phyloP scores from a whole-genome alignment of 2,797 vertebrate genomes.

The Sphaeramia orbicularis region DNA sequence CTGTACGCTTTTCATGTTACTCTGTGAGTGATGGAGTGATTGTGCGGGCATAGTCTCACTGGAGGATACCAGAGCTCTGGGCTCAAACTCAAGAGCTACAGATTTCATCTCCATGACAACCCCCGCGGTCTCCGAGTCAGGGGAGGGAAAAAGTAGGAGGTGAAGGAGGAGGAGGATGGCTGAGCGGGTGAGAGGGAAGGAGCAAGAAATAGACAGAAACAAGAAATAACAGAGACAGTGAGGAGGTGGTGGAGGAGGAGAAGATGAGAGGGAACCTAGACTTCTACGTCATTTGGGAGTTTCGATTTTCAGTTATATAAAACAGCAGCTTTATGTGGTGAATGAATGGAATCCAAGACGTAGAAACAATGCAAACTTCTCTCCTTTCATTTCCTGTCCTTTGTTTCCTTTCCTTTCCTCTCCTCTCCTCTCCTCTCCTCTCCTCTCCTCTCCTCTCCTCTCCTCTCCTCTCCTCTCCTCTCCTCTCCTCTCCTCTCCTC shows the following conservation, averaged over 20 bases:
- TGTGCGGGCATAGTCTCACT: slow-evolving; percentile 54
- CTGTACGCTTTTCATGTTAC: slow-evolving; percentile 30
- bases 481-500: neutral
- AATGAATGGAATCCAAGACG: slow-evolving; percentile 14
- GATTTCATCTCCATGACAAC: slow-evolving; percentile 81
- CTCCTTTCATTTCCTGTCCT: neutral
- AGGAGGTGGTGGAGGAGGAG: slow-evolving; percentile 15
- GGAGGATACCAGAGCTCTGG: slow-evolving; percentile 61
- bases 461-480: neutral
- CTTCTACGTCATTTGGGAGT: slow-evolving; percentile 43
- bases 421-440: neutral
- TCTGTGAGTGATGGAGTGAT: slow-evolving; percentile 45
- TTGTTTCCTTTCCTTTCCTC: neutral
- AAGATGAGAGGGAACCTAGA: slow-evolving; percentile 38
- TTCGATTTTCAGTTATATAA: slow-evolving; percentile 6
- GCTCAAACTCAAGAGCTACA: slow-evolving; percentile 68
- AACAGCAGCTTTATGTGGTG: slow-evolving; percentile 4
- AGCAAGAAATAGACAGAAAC: slow-evolving; percentile 18
- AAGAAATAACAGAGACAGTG: slow-evolving; percentile 17
- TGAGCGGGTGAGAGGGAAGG: slow-evolving; percentile 54
- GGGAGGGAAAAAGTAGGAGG: slow-evolving; percentile 68
- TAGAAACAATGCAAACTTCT: neutral
- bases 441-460: neutral
- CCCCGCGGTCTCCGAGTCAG: slow-evolving; percentile 58
- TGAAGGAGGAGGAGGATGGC: slow-evolving; percentile 61